These are phyloP conservation scores for Bombus pascuorum DNA, from an alignment of 1,140 invertebrate species.

Conservation along the genomic window DNA sequence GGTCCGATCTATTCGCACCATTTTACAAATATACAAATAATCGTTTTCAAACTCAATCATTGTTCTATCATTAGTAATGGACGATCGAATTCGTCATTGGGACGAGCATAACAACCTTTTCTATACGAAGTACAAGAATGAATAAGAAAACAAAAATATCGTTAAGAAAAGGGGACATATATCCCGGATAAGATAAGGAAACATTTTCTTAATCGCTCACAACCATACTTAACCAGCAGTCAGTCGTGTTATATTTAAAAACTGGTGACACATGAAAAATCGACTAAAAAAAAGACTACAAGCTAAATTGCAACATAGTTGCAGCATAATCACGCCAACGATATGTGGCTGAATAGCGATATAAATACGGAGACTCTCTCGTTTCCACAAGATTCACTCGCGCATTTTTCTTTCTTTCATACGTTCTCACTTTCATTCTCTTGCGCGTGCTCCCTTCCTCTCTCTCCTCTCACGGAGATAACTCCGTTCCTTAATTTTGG, in stretches of 20 bases:
- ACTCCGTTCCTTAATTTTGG: constrained; percentile 8
- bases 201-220: constrained; percentile 63
- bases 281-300: constrained; percentile 61
- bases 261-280: constrained; percentile 64
- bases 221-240: constrained; percentile 80
- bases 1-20: constrained; percentile 66
- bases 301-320: constrained; percentile 64
- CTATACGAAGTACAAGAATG: constrained; percentile 39
- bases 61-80: background rate
- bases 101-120: constrained; percentile 64
- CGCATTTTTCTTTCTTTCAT: background rate
- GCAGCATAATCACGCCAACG: constrained; percentile 46
- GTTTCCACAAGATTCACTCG: constrained; percentile 20
- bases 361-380: constrained; percentile 58
- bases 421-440: constrained; percentile 5
- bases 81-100: background rate
- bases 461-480: constrained; percentile 8
- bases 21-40: constrained; percentile 74
- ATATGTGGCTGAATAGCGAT: constrained; percentile 46
- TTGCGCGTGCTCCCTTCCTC: background rate
- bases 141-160: constrained; percentile 60
- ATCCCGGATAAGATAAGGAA: constrained; percentile 8
- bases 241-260: constrained; percentile 75
- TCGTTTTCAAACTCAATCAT: constrained; percentile 52
- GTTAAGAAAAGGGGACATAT: constrained; percentile 41